Percentiles rank a stretch among this genome's conserved stretches.
Conservation (phyloP, 35 echinoderm and acorn worm genomes). For the Nesometra sesokonis region DNA sequence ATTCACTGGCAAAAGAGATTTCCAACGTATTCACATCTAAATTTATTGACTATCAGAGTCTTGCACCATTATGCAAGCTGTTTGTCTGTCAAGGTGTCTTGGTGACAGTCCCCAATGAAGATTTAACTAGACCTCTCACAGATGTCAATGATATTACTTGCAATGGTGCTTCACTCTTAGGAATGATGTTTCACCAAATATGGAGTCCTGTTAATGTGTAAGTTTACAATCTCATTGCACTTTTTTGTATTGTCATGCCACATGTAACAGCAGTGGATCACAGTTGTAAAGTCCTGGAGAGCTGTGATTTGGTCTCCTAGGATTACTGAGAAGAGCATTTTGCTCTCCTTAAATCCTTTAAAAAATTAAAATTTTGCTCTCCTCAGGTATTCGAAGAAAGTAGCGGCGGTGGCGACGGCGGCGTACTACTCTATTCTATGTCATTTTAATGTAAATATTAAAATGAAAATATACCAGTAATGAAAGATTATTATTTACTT, state of each 20-base stretch:
- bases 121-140: constrained; percentile 11
- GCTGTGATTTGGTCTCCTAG: too few species aligned
- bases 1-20: neutral
- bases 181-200: constrained; percentile 13
- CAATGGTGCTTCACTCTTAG: constrained; percentile 22
- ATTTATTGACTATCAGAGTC: neutral
- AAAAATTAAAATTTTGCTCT: too few species aligned
- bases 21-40: neutral
- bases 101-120: constrained; percentile 14
- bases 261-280: too few species aligned
- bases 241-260: too few species aligned
- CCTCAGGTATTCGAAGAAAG: neutral
- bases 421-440: neutral
- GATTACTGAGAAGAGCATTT: too few species aligned
- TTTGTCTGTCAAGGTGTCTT: constrained; percentile 48
- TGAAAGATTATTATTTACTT: neutral
- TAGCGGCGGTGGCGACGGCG: neutral
- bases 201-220: neutral
- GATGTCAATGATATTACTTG: neutral
- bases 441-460: neutral
- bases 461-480: neutral
- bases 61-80: constrained; percentile 3
- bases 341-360: too few species aligned
- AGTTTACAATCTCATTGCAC: too few species aligned
- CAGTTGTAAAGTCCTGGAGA: too few species aligned